phyloP scores from a whole-genome alignment of 2,113 vertebrate genomes.

The Lophura nycthemera region DNA sequence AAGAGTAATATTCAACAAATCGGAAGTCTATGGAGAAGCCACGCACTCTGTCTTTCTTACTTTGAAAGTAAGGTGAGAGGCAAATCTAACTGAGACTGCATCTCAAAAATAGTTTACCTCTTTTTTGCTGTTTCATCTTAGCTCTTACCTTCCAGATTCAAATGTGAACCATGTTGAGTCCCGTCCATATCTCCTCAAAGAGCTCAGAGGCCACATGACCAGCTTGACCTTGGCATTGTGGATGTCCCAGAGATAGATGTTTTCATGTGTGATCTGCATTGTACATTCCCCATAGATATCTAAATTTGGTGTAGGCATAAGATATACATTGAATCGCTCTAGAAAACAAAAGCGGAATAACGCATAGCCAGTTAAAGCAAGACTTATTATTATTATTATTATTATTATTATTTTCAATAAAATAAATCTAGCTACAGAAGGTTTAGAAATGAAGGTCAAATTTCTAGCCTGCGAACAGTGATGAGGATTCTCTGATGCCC shows the following conservation, averaged over 20 bases:
- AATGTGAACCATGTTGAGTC: constrained; percentile 99
- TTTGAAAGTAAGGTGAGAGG: neutral
- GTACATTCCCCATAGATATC: constrained; percentile 99
- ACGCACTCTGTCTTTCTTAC: neutral
- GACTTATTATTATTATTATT: no score
- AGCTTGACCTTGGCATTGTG: constrained; percentile 97
- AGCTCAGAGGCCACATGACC: constrained; percentile 99
- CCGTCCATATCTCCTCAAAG: constrained; percentile 94
- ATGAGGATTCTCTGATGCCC: neutral
- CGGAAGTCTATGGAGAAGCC: neutral
- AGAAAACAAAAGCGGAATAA: constrained; percentile 54
- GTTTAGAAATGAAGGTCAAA: neutral
- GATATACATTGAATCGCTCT: constrained; percentile 98
- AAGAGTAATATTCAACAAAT: neutral
- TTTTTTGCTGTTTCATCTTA: neutral
- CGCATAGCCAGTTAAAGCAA: neutral
- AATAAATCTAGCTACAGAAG: neutral
- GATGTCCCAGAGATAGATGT: constrained; percentile 99
- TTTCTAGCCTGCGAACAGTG: neutral
- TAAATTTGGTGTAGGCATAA: constrained; percentile 98
- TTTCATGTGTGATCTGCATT: constrained; percentile 99
- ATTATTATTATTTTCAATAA: no score
- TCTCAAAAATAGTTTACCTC: neutral
- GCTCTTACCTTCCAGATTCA: constrained; percentile 94
- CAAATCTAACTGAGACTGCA: neutral